Base-by-base conservation (phyloP, 2,797 vertebrate species). In the Anas capensis region DNA sequence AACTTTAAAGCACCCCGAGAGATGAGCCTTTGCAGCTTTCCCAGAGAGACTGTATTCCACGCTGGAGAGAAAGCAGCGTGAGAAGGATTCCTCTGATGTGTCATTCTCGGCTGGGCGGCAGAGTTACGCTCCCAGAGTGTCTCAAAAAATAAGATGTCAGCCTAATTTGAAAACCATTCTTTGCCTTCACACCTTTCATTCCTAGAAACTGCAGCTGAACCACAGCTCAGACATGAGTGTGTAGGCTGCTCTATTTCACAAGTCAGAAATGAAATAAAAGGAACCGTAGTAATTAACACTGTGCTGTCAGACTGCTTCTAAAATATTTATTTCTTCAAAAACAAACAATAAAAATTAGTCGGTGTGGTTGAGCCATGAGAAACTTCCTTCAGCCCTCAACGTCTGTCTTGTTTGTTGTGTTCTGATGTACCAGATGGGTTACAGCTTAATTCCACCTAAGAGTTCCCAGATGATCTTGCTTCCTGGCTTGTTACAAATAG, bases 91-190 rank as follows among this genome's bases (percentile, higher is more conserved):
- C 76, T 91, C 82, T 92, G 81, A 91, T 89, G 29, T 92, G 84
- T 92, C 91, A 81, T 54, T 89, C 72, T 66, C 66, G 62, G 48
- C 80, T 4, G 2, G 54, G 65, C 2, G 6, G 68, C 61, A 87
- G 90, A 94, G 92, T 1, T 5, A 68, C 77, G 34, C 44, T 92
- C 81, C 49, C 27, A 71, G 53, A 75, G 23, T 27, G 46, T 84
- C 81, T 96, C 68, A 72, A 69, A 95, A 96, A 96, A 77, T 76
- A 86, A 84, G 92, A 88, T 48, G 31, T 66, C 86, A 93, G 65
- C 26, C 49, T 93, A 76, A 83, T 94, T 86, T 94, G 72, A 77
- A 88, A 93, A 60, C 19, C 49, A 76, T 78, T 89, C 65, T 87
- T 71, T 82, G 29, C 49, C 46, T 93, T 93, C 75, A 56, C 71